Evolutionary conservation across 2,113 vertebrate species (phyloP), one percentile per base, ranked within the genome.

Genomic region (Neodon shergylaensis): DNA sequence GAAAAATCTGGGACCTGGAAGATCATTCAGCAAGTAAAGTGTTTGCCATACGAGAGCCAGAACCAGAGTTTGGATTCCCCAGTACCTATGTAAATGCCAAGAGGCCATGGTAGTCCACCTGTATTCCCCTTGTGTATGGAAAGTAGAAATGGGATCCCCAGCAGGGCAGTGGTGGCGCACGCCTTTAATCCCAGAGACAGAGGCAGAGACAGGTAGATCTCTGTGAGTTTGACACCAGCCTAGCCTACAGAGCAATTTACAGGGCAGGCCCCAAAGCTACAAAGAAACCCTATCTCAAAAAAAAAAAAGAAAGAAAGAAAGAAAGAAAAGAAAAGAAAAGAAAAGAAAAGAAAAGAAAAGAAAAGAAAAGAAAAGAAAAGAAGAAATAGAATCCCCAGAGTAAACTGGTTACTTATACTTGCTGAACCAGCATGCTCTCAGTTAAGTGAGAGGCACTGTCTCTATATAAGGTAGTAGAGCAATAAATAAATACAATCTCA

Each of bases 261-360:
- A 16, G 52, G 52, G 52, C 52, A 54, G 52, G 52, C 13, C 52
- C 52, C 52, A 52, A 52, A 52, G 52, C 52, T 14, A 52, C 52
- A 52, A 52, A 52, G 52, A 52, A 52, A 52, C 52, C 52, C 52
- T 52, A 3, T 54, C 52, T 54, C 52, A 54, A 54, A 54, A 54
- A 52, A 52, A 52, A 52, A 3, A 52, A 52, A 13, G 13, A 52
- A 52, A n/a, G n/a, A n/a, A n/a, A n/a, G n/a, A n/a, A n/a, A n/a
- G n/a, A 14, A 54, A 49, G 1, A 0, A 49, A 49, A 11, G 49
- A 11, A 49, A 12, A 14, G 3, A 17, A 17, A 24, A 13, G 1
- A 1, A 79, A 79, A 31, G 31, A 33, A 52, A 54, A 49, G 1
- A 0, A 49, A 49, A 11, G 49, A 11, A 14, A 54, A 49, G 1